Conservation (phyloP, 2,113 vertebrate genomes). For the Salvelinus fontinalis region DNA sequence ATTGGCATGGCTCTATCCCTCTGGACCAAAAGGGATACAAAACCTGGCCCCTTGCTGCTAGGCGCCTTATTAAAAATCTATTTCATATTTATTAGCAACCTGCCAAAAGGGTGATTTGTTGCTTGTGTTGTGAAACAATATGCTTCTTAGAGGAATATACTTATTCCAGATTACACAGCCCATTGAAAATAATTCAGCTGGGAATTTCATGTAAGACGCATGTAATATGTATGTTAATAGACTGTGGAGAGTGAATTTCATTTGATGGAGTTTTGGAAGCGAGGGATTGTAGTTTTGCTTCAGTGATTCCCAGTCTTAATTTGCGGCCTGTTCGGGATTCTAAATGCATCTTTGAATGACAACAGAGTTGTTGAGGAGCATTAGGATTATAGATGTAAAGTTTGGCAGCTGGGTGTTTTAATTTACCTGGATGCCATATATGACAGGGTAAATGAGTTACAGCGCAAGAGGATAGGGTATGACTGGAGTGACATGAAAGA, state of each 20-base stretch:
- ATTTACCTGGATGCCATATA: constrained; percentile 30
- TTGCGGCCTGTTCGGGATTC: constrained; percentile 7
- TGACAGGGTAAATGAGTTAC: constrained; percentile 34
- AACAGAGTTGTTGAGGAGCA: background rate
- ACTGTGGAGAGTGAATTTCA: constrained; percentile 22
- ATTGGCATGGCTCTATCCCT: background rate
- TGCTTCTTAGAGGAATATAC: background rate
- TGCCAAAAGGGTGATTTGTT: background rate
- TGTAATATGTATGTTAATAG: constrained; percentile 33
- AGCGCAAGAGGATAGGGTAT: constrained; percentile 21
- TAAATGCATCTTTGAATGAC: constrained; percentile 6
- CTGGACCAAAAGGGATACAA: constrained; percentile 4
- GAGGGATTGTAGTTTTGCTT: constrained; percentile 4
- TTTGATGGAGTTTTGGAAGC: constrained; percentile 9
- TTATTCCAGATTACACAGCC: background rate
- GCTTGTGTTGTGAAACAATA: background rate
- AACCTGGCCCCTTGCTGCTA: constrained; percentile 3
- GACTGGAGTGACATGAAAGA: constrained; percentile 37
- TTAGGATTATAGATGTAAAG: constrained; percentile 27
- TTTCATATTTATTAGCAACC: background rate
- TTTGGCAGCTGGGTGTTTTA: constrained; percentile 33
- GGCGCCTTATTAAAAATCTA: constrained; percentile 5
- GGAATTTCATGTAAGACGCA: constrained; percentile 1
- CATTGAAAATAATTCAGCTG: constrained; percentile 15
- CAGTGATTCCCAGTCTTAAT: constrained; percentile 20